Evolutionary conservation across 2,888 invertebrate genomes (phyloP), one percentile per base, ranked within the genome.

Genomic region (Eumacrocentrus americanus): DNA sequence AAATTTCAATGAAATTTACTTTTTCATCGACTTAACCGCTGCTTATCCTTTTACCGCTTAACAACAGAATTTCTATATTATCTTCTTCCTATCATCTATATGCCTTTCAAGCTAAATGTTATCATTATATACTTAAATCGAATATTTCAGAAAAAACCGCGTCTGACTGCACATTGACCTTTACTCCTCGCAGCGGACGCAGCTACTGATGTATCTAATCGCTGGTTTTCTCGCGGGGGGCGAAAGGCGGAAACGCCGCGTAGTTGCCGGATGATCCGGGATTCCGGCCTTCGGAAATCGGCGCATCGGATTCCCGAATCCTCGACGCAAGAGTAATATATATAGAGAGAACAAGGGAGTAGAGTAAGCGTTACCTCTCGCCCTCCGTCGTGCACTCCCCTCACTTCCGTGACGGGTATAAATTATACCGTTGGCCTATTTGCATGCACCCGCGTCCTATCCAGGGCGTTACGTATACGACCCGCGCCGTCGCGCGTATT

Each of bases 341-440:
- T n/a, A n/a, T n/a, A n/a, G n/a, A 34, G 29, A 50, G 16, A 29
- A 29, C 12, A 25, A 34, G 9, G 34, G 29, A 38, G 29, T 23
- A 38, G 22, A 23, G 14, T 37, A 55, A 29, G 29, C 40, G 4
- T 9, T 53, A 9, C 29, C 38, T 23, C 51, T 52, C 9, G 6
- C 22, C 46, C 18, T 16, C 44, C 55, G 38, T 20, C 40, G 20
- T 50, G 25, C 29, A 35, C 52, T 56, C 48, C 61, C 48, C 42
- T 54, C 37, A 53, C 63, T 67, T 66, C 61, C 68, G 66, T 71
- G 75, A 72, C 73, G 71, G 71, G 46, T 3, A 67, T 75, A 76
- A 77, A 77, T 77, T 77, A 77, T 74, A 72, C 70, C 70, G 68
- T 63, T 77, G 76, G 72, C 77, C 77, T 74, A 76, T 77, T 77